Base-by-base conservation (phyloP, 2,797 vertebrate genomes). In the Dendrocincla tyrannina region DNA sequence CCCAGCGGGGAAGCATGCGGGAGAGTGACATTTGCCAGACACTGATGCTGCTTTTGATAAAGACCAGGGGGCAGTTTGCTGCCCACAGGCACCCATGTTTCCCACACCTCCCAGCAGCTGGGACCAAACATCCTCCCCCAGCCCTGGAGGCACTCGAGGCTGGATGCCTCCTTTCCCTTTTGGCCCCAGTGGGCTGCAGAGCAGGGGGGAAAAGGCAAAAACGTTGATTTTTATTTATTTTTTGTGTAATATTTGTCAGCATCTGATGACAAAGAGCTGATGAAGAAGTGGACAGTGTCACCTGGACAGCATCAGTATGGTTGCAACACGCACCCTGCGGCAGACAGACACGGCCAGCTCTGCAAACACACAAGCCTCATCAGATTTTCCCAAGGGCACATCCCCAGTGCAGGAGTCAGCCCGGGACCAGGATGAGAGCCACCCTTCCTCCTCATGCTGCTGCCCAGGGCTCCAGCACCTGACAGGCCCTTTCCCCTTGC, bases 11-110 rank as follows among this genome's bases (percentile, higher is more conserved):
- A 82, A 90, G 73, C 50, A 74, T 0, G 7, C 8, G 0, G 81
- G 72, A 78, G 83, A 84, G 85, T 93, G 91, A 90, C 62, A 91
- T 95, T 93, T 95, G 53, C 93, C 94, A 94, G 75, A 91, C 42
- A n/a, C 73, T 28, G 62, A 83, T 85, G 80, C 79, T 66, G 87
- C 69, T 88, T 88, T 93, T 85, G 85, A 92, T 95, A 93, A 85
- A 69, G 92, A 70, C 81, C 9, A 55, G 69, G 76, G 82, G 85
- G 82, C 82, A 89, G 74, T 53, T 80, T 46, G 64, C 42, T 95
- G 86, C 91, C 86, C 49, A 23, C 70, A 94, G 88, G 91, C 91
- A 80, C 88, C 93, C 86, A 39, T 4, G 20, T 95, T 95, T 95
- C 93, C 87, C 91, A 94, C 93, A 95, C 92, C 85, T 93, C 85